phyloP scores from a whole-genome alignment of 2,113 vertebrate genomes.

The Phodopus roborovskii region DNA sequence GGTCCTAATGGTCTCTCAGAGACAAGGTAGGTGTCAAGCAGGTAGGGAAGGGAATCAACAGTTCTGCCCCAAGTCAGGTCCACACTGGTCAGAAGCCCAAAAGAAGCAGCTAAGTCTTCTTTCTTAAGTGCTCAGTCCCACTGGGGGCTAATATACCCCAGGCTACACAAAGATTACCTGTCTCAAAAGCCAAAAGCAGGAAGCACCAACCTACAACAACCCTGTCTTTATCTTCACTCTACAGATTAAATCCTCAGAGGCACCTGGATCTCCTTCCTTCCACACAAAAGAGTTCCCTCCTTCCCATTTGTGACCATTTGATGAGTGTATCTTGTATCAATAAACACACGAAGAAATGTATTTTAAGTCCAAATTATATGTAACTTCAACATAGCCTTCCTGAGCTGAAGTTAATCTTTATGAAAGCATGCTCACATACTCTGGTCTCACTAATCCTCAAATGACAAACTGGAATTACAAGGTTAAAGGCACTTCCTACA shows the following conservation, averaged over 20 bases:
- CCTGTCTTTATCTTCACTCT: neutral
- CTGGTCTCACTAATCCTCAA: slow-evolving; percentile 1
- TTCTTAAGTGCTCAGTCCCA: neutral
- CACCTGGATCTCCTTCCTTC: neutral
- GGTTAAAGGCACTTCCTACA: neutral
- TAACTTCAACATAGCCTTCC: neutral
- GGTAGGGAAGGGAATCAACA: neutral
- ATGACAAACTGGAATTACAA: slow-evolving; percentile 25
- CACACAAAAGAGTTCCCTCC: neutral
- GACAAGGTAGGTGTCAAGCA: neutral
- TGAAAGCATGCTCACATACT: neutral
- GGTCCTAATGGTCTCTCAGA: neutral
- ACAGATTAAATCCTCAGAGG: neutral
- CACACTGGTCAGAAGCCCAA: neutral
- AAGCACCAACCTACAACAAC: neutral
- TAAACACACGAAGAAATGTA: neutral
- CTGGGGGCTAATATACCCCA: neutral
- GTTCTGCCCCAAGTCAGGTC: neutral
- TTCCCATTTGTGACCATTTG: neutral
- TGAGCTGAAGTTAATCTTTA: slow-evolving; percentile 11
- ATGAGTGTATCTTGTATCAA: neutral
- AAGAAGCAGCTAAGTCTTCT: neutral
- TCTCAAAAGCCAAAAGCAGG: neutral
- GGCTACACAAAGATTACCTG: neutral
- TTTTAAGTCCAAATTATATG: slow-evolving; percentile 32